phyloP scores from a whole-genome alignment of 2,797 vertebrate species.

The Melanotaenia pygmaea region DNA sequence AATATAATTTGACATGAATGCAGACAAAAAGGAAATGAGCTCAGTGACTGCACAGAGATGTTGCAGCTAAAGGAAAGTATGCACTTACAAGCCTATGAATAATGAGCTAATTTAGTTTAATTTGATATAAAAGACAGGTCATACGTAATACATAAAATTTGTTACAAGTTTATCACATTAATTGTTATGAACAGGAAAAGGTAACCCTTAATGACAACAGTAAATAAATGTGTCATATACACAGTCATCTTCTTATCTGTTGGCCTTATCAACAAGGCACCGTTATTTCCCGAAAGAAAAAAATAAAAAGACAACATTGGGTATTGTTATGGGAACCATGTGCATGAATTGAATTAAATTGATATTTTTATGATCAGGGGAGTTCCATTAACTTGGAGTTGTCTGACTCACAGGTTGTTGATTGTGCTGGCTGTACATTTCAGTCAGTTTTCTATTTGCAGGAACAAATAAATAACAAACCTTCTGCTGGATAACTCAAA shows the following conservation, averaged over 20 bases:
- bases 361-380: neutral
- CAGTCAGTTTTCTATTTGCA: neutral
- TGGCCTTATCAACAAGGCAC: neutral
- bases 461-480: too few species aligned
- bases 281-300: neutral
- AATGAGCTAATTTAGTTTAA: neutral
- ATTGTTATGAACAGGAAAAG: neutral
- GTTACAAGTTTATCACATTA: neutral
- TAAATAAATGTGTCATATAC: neutral
- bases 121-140: neutral
- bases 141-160: neutral
- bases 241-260: neutral
- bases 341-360: neutral
- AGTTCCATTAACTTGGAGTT: neutral
- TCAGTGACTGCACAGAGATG: neutral
- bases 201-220: neutral
- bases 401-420: neutral
- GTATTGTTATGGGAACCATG: neutral
- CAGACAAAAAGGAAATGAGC: neutral
- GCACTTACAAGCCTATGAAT: neutral
- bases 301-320: neutral
- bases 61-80: neutral
- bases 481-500: too few species aligned
- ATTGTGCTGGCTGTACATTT: neutral
- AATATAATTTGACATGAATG: constrained; percentile 1